These are phyloP conservation scores for Bilobella aurantiaca DNA, from an alignment of 1,140 invertebrate species.

Conservation along the genomic window DNA sequence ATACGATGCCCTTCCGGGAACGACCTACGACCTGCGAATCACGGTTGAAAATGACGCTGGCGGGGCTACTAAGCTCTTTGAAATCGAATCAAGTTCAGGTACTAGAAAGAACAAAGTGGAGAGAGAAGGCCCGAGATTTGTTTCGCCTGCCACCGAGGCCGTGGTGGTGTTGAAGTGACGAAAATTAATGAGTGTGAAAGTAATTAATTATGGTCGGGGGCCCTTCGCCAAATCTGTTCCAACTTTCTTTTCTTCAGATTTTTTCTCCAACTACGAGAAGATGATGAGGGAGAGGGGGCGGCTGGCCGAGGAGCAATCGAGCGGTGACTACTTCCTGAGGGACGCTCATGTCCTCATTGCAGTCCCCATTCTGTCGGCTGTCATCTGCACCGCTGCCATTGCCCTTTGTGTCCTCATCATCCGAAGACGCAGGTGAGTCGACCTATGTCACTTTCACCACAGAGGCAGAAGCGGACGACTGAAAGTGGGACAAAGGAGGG, in stretches of 20 bases:
- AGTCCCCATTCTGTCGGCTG: conserved; percentile 29
- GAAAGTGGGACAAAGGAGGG: not conserved
- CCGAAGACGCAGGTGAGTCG: conserved; percentile 19
- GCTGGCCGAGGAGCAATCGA: conserved; percentile 8
- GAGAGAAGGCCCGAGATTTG: too few species aligned
- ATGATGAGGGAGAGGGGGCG: conserved; percentile 16
- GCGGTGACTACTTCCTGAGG: conserved; percentile 11
- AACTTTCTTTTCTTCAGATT: conserved; percentile 16
- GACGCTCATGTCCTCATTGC: conserved; percentile 25
- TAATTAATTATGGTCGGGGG: not conserved
- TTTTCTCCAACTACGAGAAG: conserved; percentile 29
- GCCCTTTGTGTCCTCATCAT: conserved; percentile 29
- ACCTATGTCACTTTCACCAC: not conserved
- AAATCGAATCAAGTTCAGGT: conserved; percentile 25
- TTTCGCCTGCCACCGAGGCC: not conserved
- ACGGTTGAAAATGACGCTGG: conserved; percentile 29
- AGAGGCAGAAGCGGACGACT: not conserved
- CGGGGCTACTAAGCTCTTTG: conserved; percentile 13
- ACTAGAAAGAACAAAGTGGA: not conserved
- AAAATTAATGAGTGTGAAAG: not conserved
- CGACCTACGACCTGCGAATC: conserved; percentile 20
- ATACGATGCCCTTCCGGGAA: conserved; percentile 1
- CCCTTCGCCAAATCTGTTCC: not conserved
- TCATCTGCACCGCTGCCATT: conserved; percentile 28
- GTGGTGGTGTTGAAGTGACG: not conserved